Base-by-base conservation (phyloP, 2,113 vertebrate species). In the Leptodactylus fuscus region DNA sequence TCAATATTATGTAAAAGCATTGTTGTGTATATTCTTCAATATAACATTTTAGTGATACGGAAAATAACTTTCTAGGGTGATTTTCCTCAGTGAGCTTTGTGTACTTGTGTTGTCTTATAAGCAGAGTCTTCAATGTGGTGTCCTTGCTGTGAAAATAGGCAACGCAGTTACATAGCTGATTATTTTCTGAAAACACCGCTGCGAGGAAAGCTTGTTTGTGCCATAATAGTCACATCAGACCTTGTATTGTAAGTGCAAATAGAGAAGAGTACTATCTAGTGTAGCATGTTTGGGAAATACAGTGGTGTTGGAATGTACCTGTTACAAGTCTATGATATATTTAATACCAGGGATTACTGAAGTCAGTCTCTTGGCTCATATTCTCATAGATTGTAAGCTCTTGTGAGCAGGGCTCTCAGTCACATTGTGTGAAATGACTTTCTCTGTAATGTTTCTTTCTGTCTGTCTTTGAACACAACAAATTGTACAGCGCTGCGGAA, bases 141-240 rank as follows among this genome's bases (percentile, higher is more conserved):
- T 5, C 27, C 29, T 34, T 55, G 75, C 29, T 78, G 75, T 55
- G 75, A 78, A 22, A 32, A 78, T 32, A 22, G 75, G 49, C 49
- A 78, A 22, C 16, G 20, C 46, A 51, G 46, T 15, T 20, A 18
- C 44, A 75, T 16, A 53, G 13, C 16, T 16, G 32, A 51, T 8
- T 51, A 53, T 85, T 34, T 85, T 78, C 44, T 38, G 41, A 78
- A 77, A 85, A 77, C 74, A 85, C 7, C 20, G 38, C 29, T 29
- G 29, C 22, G 3, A 44, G n/a, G 70, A 69, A 12, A 69, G 10
- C 13, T 6, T 41, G 73, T 78, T 85, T 76, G 74, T 78, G 34
- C 46, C 41, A 69, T 34, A 85, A 85, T 74, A 85, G 27, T 69
- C 46, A 27, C 60, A 65, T 69, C 16, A 16, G 22, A 36, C 15